A percentile compares a stretch with the other conserved stretches of the same genome.
Conservation (phyloP, 2,888 invertebrate species). For the Drosophila acutilabella region DNA sequence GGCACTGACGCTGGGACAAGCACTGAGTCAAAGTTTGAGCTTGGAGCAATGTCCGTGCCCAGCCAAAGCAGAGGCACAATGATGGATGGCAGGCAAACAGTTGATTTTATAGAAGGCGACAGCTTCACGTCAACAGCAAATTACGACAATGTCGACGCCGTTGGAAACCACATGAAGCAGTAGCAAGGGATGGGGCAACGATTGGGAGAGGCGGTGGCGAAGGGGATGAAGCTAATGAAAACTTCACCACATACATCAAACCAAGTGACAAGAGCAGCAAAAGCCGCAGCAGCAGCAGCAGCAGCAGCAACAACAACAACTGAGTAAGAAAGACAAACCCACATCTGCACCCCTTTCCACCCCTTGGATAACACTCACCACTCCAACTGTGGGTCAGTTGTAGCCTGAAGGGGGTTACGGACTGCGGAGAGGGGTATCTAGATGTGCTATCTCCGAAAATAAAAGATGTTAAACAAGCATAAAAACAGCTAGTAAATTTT, state of each 20-base stretch:
- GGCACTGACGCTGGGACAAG: constrained; percentile 9
- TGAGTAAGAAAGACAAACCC: constrained; percentile 45
- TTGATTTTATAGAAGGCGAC: constrained; percentile 80
- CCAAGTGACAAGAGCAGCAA: constrained; percentile 72
- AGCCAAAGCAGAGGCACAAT: constrained; percentile 44
- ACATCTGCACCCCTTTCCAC: not conserved
- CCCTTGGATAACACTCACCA: not conserved
- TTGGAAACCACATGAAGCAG: constrained; percentile 63
- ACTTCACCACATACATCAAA: constrained; percentile 76
- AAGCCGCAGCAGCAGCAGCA: constrained; percentile 51
- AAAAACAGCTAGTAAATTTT: constrained; percentile 72
- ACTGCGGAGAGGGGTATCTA: not conserved
- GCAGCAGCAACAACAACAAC: constrained; percentile 45
- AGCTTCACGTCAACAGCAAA: constrained; percentile 78
- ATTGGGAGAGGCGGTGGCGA: not conserved
- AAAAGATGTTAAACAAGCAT: constrained; percentile 67
- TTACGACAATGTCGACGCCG: constrained; percentile 59
- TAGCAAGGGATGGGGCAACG: constrained; percentile 5
- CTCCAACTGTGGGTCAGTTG: not conserved
- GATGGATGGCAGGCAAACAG: constrained; percentile 79
- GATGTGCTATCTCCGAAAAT: constrained; percentile 9
- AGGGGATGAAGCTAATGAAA: constrained; percentile 64
- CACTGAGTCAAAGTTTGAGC: constrained; percentile 3
- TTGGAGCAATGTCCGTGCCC: constrained; percentile 43
- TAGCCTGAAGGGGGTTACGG: not conserved